Evolutionary conservation across 1,140 invertebrate genomes (phyloP).

Genomic region (Lepidurus apus): DNA sequence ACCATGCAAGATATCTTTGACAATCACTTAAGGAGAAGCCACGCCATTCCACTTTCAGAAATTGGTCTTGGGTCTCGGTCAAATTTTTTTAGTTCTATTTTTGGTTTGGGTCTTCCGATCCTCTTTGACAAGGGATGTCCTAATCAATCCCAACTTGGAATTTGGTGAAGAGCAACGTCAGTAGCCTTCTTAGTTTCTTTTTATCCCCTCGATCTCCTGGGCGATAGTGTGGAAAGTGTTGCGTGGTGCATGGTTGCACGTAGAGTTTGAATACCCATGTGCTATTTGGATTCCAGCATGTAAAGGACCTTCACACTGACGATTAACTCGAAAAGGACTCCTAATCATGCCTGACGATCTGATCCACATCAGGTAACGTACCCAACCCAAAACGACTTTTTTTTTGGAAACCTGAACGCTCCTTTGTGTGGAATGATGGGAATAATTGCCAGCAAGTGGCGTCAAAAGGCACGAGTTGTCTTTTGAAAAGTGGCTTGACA

Average conservation of each 20-base stretch:
- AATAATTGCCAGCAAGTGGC: background rate
- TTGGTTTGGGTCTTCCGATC: background rate
- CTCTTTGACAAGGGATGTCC: background rate
- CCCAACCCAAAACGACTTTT: background rate
- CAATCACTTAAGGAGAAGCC: background rate
- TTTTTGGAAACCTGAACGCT: background rate
- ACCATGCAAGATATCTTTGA: constrained; percentile 8
- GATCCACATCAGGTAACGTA: background rate
- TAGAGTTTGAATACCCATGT: background rate
- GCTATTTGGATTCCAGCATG: background rate
- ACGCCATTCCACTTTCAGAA: background rate
- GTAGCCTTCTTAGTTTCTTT: background rate
- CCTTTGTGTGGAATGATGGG: background rate
- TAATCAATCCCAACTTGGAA: background rate
- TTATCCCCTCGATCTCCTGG: background rate
- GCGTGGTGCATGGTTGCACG: background rate
- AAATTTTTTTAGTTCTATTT: background rate
- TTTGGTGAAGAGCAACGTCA: background rate
- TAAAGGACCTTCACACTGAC: background rate
- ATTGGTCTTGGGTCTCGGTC: background rate
- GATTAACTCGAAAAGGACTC: background rate
- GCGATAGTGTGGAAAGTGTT: background rate
- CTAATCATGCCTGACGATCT: constrained; percentile 1
- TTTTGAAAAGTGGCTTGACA: constrained; percentile 1
- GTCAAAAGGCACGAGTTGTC: background rate